Evolutionary conservation across 2,113 vertebrate species (phyloP).

Genomic region (Albula goreensis): DNA sequence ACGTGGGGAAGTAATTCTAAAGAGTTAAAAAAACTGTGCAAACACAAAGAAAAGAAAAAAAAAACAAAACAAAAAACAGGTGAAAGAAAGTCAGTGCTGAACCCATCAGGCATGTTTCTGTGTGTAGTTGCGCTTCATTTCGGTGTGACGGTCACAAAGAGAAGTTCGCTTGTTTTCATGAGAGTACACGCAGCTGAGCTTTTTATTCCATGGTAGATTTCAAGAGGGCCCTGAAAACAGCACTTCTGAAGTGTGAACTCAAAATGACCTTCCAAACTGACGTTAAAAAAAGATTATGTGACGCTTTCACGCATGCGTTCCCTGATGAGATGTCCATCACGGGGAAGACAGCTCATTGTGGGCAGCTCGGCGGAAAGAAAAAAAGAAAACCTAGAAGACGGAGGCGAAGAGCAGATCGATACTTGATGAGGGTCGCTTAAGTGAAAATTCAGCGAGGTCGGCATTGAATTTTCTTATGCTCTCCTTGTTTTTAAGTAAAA

Average conservation of each 20-base stretch:
- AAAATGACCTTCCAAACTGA: background rate
- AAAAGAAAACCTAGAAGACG: background rate
- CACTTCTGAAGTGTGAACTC: background rate
- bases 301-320: background rate
- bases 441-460: background rate
- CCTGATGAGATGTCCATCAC: background rate
- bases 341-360: background rate
- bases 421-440: background rate
- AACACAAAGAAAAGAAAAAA: too few species aligned
- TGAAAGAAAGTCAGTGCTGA: too few species aligned
- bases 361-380: background rate
- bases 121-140: too few species aligned
- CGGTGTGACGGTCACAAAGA: too few species aligned
- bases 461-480: background rate
- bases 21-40: too few species aligned
- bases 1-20: too few species aligned
- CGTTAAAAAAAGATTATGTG: background rate
- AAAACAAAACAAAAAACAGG: too few species aligned
- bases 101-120: too few species aligned
- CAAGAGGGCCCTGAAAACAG: background rate
- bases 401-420: slow-evolving; percentile 13
- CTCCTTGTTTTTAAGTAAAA: background rate
- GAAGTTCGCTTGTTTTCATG: too few species aligned
- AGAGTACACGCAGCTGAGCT: too few species aligned
- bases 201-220: background rate